phyloP scores from a whole-genome alignment of 1,140 invertebrate species.

The Dendroctonus ponderosae region DNA sequence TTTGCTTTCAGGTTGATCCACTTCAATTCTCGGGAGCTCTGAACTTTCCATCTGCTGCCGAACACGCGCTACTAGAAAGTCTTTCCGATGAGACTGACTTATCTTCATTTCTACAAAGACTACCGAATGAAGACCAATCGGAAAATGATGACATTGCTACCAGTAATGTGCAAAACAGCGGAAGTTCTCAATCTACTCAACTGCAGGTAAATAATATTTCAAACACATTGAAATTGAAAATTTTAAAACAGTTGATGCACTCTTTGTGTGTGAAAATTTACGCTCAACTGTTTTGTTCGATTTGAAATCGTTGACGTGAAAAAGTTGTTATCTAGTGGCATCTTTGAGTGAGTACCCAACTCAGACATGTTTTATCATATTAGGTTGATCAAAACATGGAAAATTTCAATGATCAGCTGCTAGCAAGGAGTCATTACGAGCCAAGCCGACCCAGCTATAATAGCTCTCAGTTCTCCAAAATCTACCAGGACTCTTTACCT shows the following conservation, averaged over 20 bases:
- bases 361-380: no score
- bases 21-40: constrained; percentile 77
- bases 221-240: no score
- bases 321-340: no score
- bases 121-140: constrained; percentile 59
- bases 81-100: constrained; percentile 73
- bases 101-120: constrained; percentile 65
- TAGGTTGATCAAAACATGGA: constrained; percentile 57
- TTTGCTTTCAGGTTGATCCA: constrained; percentile 58
- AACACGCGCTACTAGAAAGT: constrained; percentile 70
- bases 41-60: constrained; percentile 73
- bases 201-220: constrained; percentile 22
- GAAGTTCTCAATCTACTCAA: constrained; percentile 62
- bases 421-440: constrained; percentile 37
- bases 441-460: constrained; percentile 42
- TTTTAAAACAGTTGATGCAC: no score
- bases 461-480: constrained; percentile 48
- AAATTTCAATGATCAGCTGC: constrained; percentile 47
- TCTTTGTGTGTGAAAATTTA: no score
- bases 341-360: no score
- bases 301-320: no score
- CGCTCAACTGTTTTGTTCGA: no score
- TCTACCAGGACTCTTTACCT: constrained; percentile 52
- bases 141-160: constrained; percentile 53
- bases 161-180: constrained; percentile 54